Conservation (phyloP, 2,888 invertebrate species). For the Clepsis dumicolana region DNA sequence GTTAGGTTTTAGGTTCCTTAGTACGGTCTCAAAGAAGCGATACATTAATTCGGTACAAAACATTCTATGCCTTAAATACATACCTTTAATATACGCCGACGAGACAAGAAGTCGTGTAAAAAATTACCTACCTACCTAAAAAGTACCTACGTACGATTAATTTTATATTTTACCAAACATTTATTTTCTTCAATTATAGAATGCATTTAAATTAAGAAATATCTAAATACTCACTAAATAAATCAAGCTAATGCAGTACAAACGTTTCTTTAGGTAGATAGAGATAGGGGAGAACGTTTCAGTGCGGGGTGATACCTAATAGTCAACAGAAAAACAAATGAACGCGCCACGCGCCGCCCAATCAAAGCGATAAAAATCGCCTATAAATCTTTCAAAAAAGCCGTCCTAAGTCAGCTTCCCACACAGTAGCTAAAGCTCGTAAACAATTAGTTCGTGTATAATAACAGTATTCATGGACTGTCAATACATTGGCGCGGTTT, state of each 20-base stretch:
- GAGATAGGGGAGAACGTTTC: not conserved
- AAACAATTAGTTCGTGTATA: slow-evolving; percentile 66
- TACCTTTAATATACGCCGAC: too few relatives aligned
- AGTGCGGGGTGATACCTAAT: not conserved
- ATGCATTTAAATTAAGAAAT: not conserved
- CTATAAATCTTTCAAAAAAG: slow-evolving; percentile 34
- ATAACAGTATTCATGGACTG: slow-evolving; percentile 77
- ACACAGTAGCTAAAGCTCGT: slow-evolving; percentile 52
- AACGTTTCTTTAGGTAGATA: not conserved
- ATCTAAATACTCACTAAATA: not conserved
- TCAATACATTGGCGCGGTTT: slow-evolving; percentile 76
- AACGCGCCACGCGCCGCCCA: slow-evolving; percentile 2
- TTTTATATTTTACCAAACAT: too few relatives aligned
- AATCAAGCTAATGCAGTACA: not conserved
- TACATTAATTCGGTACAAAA: too few relatives aligned
- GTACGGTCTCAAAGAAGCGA: too few relatives aligned
- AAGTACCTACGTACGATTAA: too few relatives aligned
- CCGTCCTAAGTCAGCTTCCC: slow-evolving; percentile 30
- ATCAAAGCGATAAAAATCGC: slow-evolving; percentile 32
- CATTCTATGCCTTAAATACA: too few relatives aligned
- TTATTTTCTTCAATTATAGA: too few relatives aligned
- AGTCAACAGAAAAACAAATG: slow-evolving; percentile 1
- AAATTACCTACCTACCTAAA: too few relatives aligned
- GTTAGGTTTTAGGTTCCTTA: too few relatives aligned
- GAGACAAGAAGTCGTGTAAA: too few relatives aligned